Conservation (phyloP, 2,113 vertebrate genomes). For the Dolichotis patagonum region DNA sequence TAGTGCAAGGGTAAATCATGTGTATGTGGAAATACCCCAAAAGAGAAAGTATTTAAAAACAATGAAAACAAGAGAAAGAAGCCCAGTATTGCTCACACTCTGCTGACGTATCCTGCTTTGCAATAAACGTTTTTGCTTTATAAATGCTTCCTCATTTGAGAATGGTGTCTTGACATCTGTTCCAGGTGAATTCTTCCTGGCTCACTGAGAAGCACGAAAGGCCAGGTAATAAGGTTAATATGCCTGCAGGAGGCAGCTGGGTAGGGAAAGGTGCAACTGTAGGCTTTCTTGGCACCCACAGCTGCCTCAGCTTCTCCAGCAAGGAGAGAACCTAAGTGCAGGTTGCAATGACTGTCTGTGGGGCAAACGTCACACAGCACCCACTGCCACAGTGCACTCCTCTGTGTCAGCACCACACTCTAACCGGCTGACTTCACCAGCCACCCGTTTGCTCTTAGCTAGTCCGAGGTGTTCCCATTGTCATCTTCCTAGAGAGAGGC, state of each 20-base stretch:
- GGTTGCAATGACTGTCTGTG: not conserved
- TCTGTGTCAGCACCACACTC: not conserved
- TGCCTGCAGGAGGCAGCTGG: not conserved
- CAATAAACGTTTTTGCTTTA: not conserved
- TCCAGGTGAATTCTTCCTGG: not conserved
- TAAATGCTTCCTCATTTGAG: not conserved
- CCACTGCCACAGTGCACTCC: not conserved
- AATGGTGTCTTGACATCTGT: not conserved
- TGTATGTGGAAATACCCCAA: not conserved
- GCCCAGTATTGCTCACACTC: not conserved
- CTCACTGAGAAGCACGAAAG: not conserved
- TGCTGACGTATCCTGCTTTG: not conserved
- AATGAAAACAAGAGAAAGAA: not conserved
- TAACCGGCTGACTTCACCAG: not conserved
- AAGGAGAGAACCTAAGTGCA: not conserved
- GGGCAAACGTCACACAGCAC: not conserved
- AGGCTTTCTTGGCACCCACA: accelerated
- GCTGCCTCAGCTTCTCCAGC: not conserved
- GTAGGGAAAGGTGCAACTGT: not conserved
- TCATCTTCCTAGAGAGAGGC: not conserved
- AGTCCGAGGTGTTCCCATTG: not conserved
- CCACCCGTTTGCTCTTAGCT: not conserved
- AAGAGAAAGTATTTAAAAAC: not conserved
- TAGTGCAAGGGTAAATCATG: not conserved
- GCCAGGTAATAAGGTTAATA: not conserved